Percentiles rank a stretch among this genome's conserved stretches.
Conservation (phyloP, 1,140 invertebrate genomes). For the Augochlora pura region DNA sequence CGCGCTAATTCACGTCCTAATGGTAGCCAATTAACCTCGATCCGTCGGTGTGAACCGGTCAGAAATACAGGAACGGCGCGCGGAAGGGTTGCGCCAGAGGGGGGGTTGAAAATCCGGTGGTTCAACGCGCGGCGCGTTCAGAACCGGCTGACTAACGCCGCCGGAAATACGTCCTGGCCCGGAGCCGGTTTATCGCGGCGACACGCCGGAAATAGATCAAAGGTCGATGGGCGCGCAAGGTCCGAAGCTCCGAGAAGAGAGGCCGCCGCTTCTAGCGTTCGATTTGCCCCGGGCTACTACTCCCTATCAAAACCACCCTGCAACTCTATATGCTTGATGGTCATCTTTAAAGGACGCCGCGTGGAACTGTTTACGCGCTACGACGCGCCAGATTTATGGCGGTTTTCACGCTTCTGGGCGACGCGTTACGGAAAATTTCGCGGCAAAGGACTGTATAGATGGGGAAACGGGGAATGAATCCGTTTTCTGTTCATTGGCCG, state of each 20-base stretch:
- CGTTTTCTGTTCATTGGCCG: too few species aligned
- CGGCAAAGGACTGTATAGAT: too few species aligned
- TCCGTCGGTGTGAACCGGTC: conserved; percentile 54
- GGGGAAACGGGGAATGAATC: too few species aligned
- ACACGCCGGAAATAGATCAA: conserved; percentile 72
- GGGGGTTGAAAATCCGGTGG: conserved; percentile 22
- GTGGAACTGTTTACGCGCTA: not conserved
- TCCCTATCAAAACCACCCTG: not conserved
- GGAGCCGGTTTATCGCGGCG: conserved; percentile 54
- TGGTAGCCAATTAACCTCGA: conserved; percentile 64
- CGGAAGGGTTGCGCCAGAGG: too few species aligned
- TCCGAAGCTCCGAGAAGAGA: conserved; percentile 5
- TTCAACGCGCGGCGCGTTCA: conserved; percentile 58
- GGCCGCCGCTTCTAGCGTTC: not conserved
- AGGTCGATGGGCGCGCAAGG: conserved; percentile 65
- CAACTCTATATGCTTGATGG: not conserved
- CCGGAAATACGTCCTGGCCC: conserved; percentile 62
- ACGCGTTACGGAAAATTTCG: too few species aligned
- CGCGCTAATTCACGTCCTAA: conserved; percentile 58
- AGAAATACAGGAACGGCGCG: conserved; percentile 63
- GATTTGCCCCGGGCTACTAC: not conserved
- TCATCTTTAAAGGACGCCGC: not conserved
- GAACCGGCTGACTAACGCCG: conserved; percentile 62
- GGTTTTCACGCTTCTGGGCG: too few species aligned
- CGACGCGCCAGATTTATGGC: not conserved